Base-by-base conservation (phyloP, 2,113 vertebrate species). In the Toxotes chatareus region DNA sequence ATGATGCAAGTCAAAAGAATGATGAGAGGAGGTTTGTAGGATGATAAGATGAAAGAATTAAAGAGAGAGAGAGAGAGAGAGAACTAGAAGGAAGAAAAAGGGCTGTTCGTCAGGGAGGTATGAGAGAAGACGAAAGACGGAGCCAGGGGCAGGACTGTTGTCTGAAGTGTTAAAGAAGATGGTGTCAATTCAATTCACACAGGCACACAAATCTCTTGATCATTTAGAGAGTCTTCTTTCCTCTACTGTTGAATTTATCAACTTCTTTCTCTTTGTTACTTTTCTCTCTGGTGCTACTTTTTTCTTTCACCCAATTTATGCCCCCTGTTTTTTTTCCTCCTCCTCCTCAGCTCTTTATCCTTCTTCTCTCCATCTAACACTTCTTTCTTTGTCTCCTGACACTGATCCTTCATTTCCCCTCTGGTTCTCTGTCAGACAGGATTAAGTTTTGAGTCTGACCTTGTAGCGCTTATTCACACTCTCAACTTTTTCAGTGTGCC, bases 391-490 rank as follows among this genome's bases (percentile, higher is more conserved):
- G 0, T 36, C 59, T 77, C 71, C 32, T 61, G 76, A 65, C 42
- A 71, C 47, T 55, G 60, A 64, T 53, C 57, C 42, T 32, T 36
- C 63, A 66, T 55, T 60, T 14, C 44, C 0, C n/a, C 66, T 80
- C 59, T 67, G 40, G 27, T 57, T 79, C 57, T 67, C 40, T 76
- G 36, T 75, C 56, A 62, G 61, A 9, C 42, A 61, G 83, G 36
- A 68, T 85, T 83, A 60, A 16, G 16, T 72, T 73, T 71, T n/a
- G 17, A 74, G 49, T 77, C 12, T 57, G 69, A 85, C 76, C 6
- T 65, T 61, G 62, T 23, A 49, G 59, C 31, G 34, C 3, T 34
- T 67, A 62, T 57, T 85, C 47, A 62, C 78, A 38, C 42, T 34
- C 19, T 60, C 5, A 59, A 65, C 62, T 68, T 23, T 62, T 61